phyloP scores from a whole-genome alignment of 2,797 vertebrate genomes.

The Miichthys miiuy region DNA sequence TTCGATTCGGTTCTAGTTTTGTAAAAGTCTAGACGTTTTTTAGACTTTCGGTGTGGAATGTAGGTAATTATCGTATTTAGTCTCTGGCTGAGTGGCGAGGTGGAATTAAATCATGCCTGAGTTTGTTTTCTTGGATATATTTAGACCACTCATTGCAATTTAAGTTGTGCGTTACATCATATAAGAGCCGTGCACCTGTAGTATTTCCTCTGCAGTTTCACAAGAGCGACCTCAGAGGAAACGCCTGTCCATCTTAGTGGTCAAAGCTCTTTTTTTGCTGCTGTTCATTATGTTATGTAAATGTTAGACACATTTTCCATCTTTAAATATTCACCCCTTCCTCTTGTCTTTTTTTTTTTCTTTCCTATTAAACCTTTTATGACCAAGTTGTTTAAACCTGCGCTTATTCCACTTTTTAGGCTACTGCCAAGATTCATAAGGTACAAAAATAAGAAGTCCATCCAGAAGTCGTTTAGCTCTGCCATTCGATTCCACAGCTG shows the following conservation, averaged over 20 bases:
- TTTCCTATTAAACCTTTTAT: slow-evolving; percentile 15
- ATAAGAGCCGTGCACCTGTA: slow-evolving; percentile 43
- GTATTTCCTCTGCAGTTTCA: slow-evolving; percentile 40
- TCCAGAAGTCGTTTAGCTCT: neutral
- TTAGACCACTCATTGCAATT: slow-evolving; percentile 41
- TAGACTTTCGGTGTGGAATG: slow-evolving; percentile 42
- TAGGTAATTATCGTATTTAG: slow-evolving; percentile 62
- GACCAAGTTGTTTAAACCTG: slow-evolving; percentile 11
- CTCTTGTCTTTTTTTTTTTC: slow-evolving; percentile 14
- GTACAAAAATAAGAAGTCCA: slow-evolving; percentile 5
- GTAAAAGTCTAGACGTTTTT: slow-evolving; percentile 33
- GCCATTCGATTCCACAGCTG: slow-evolving; percentile 24
- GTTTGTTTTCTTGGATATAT: slow-evolving; percentile 35
- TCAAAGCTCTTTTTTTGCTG: slow-evolving; percentile 27
- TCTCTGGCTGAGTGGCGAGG: slow-evolving; percentile 40
- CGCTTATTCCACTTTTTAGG: neutral
- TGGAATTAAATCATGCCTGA: slow-evolving; percentile 52
- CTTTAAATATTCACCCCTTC: slow-evolving; percentile 27
- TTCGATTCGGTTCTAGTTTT: slow-evolving; percentile 4
- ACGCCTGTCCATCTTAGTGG: slow-evolving; percentile 36
- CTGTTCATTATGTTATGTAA: slow-evolving; percentile 48
- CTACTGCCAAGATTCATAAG: neutral
- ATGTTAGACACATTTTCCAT: slow-evolving; percentile 40
- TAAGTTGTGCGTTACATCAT: slow-evolving; percentile 43
- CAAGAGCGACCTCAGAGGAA: slow-evolving; percentile 47